Base-by-base conservation (phyloP, 2,888 invertebrate genomes). In the Odontothrips loti region DNA sequence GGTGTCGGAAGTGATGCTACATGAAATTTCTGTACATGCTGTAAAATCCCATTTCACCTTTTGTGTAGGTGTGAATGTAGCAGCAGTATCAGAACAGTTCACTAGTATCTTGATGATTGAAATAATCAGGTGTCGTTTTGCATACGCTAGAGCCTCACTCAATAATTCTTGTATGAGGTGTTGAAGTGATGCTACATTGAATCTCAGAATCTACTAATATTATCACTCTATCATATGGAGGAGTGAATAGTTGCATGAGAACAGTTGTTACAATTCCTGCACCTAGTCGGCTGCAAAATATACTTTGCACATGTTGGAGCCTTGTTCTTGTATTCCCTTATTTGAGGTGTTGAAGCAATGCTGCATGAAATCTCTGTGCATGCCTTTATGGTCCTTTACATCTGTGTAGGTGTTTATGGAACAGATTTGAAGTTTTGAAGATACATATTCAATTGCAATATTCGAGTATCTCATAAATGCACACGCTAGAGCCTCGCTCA, bases 161-260 rank as follows among this genome's bases (percentile, higher is more conserved):
- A 20, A 0, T 6, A 58, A 27, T 75, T 58, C 58, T 17, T 15
- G 58, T 58, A 17, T 27, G 29, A 43, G 75, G 34, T 79, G 27
- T 79, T 17, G 68, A 79, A 79, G 78, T 79, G 27, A 17, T 43
- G 68, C 47, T 47, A 80, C 20, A 80, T 58, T 23, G 43, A 58
- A 43, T 43, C 34, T 43, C 34, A 43, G 2, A 43, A 43, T 43
- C 34, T 43, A 43, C 34, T 43, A 43, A 4, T 4, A 43, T 4
- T 43, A 43, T 43, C 34, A 43, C 34, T 43, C 34, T 43, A 6
- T 6, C 6, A 6, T 43, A 43, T 43, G 34, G 3, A 43, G 34
- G 6, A 4, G 34, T 43, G 3, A 6, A 6, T 43, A 43, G 34
- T 4, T 43, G 34, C 34, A 43, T 43, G 34, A 43, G 34, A 43